A percentile compares a stretch with the other conserved stretches of the same genome.
phyloP scores from a whole-genome alignment of 30 jellyfish, hydroid and myxozoan genomes.

The Cassiopea andromeda region DNA sequence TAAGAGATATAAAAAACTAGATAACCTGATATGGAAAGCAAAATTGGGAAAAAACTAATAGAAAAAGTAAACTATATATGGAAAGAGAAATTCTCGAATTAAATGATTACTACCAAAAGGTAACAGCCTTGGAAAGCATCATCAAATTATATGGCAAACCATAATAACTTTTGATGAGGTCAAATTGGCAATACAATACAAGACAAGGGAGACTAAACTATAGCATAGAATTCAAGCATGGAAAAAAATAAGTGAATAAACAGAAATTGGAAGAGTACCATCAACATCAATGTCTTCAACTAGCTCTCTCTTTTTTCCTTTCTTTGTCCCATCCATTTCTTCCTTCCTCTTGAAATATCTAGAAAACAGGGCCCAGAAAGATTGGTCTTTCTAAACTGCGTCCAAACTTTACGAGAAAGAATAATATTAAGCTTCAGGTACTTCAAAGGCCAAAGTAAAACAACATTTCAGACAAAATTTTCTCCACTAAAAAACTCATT shows the following conservation, averaged over 20 bases:
- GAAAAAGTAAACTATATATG: no score
- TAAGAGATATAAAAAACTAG: background rate
- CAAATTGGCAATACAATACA: no score
- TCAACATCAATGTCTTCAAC: slow-evolving; percentile 27
- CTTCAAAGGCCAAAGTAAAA: no score
- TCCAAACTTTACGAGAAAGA: background rate
- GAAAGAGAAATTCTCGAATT: no score
- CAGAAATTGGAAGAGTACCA: background rate
- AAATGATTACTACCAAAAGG: no score
- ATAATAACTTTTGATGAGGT: no score
- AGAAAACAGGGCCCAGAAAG: background rate
- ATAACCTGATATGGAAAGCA: background rate
- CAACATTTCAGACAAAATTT: no score
- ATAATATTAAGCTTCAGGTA: background rate
- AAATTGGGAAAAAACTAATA: background rate
- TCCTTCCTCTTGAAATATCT: slow-evolving; percentile 79
- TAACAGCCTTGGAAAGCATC: no score
- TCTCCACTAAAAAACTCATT: background rate
- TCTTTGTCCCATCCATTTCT: slow-evolving; percentile 48
- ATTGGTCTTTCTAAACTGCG: background rate
- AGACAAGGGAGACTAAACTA: no score
- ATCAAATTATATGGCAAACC: no score
- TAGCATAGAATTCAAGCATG: no score
- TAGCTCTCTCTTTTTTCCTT: slow-evolving; percentile 41
- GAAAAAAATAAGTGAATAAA: no score